These are phyloP conservation scores for Etheostoma perlongum DNA, from an alignment of 2,797 vertebrate genomes.

Conservation along the genomic window DNA sequence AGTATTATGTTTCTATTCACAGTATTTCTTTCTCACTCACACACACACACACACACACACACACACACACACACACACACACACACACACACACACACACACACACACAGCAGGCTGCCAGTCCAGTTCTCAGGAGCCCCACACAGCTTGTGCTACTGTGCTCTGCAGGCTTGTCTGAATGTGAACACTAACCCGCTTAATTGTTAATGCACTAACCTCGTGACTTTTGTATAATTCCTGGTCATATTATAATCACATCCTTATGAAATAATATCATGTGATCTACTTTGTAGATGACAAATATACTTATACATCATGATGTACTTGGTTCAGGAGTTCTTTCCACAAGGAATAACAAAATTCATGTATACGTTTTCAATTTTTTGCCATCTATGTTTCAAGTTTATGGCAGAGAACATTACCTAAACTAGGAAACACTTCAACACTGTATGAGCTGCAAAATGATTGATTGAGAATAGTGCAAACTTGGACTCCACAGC, in stretches of 20 bases:
- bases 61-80: slow-evolving; percentile 1
- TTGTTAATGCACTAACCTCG: background rate
- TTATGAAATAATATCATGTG: background rate
- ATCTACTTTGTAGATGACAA: background rate
- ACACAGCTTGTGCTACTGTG: background rate
- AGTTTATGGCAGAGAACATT: background rate
- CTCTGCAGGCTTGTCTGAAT: slow-evolving; percentile 13
- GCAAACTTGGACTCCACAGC: background rate
- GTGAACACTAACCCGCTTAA: background rate
- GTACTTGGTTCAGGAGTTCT: background rate
- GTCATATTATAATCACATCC: background rate
- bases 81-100: background rate
- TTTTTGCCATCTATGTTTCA: background rate
- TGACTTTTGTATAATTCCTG: background rate
- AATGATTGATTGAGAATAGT: background rate
- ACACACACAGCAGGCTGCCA: slow-evolving; percentile 30
- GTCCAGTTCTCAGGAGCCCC: slow-evolving; percentile 28
- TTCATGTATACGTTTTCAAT: background rate
- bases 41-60: background rate
- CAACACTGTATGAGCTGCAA: background rate
- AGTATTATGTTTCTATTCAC: slow-evolving; percentile 45
- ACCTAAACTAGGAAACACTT: background rate
- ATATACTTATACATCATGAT: background rate
- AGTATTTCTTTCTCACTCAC: background rate
- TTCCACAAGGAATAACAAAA: background rate